Conservation (phyloP, 2,888 invertebrate species). For the Cataglyphis livida region DNA sequence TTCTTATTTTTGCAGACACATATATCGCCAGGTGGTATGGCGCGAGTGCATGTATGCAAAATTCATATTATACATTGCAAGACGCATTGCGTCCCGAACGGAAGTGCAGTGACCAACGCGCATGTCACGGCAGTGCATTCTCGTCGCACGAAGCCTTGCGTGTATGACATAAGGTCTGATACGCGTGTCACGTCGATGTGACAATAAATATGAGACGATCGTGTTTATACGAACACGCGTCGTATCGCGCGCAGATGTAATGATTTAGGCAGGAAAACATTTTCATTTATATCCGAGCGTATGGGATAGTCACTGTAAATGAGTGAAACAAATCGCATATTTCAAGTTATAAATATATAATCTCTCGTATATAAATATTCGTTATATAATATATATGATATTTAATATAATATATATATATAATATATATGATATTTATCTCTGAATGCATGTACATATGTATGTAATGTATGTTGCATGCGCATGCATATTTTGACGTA, state of each 20-base stretch:
- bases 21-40: neutral
- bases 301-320: neutral
- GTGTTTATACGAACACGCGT: slow-evolving; percentile 48
- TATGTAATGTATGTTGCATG: slow-evolving; percentile 11
- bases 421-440: slow-evolving; percentile 32
- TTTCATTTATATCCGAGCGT: slow-evolving; percentile 25
- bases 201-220: slow-evolving; percentile 69
- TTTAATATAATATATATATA: too few species aligned
- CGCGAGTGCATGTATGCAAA: slow-evolving; percentile 19
- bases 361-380: slow-evolving; percentile 42
- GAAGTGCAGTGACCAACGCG: slow-evolving; percentile 68
- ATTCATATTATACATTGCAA: slow-evolving; percentile 16
- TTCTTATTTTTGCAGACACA: slow-evolving; percentile 20
- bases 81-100: slow-evolving; percentile 53
- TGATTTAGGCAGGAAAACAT: slow-evolving; percentile 66
- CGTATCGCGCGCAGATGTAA: slow-evolving; percentile 49
- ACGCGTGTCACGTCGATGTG: slow-evolving; percentile 60
- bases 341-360: slow-evolving; percentile 23
- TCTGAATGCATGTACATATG: neutral
- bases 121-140: slow-evolving; percentile 49
- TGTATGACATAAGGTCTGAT: slow-evolving; percentile 60
- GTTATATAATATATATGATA: too few species aligned
- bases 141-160: slow-evolving; percentile 52
- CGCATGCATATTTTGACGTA: slow-evolving; percentile 18
- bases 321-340: neutral